Conservation (phyloP, 2,113 vertebrate genomes). For the Panthera tigris region DNA sequence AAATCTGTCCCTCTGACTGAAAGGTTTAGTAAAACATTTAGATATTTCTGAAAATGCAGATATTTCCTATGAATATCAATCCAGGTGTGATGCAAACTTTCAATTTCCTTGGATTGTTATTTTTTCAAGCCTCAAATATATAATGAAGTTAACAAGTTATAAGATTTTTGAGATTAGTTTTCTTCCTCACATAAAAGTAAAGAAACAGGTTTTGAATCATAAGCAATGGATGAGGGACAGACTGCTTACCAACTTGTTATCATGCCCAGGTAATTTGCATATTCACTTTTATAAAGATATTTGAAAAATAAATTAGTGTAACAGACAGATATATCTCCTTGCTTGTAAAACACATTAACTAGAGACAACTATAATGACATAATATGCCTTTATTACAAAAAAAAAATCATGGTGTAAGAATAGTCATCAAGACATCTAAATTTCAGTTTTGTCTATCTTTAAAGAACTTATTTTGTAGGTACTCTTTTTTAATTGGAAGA, state of each 20-base stretch:
- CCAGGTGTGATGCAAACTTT: conserved; percentile 34
- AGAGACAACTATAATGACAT: not conserved
- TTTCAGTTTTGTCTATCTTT: conserved; percentile 37
- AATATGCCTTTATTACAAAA: not conserved
- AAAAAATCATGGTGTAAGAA: not conserved
- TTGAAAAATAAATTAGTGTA: not conserved
- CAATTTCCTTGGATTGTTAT: not conserved
- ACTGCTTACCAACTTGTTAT: not conserved
- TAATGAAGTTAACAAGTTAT: not conserved
- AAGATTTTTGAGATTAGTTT: conserved; percentile 13
- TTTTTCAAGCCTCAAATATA: not conserved
- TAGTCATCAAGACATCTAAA: not conserved
- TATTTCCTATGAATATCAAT: not conserved
- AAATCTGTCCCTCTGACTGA: not conserved
- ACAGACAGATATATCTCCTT: not conserved
- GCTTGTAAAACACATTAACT: conserved; percentile 1
- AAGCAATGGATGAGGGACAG: not conserved
- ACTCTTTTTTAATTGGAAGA: conserved; percentile 32
- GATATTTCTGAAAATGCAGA: not conserved
- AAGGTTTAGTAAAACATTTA: not conserved
- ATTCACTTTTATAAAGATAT: not conserved
- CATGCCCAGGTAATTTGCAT: not conserved
- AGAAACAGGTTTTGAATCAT: conserved; percentile 7
- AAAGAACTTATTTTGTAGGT: conserved; percentile 21
- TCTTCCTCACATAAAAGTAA: not conserved